Evolutionary conservation across 2,113 vertebrate species (phyloP), one percentile per base, ranked within the genome.

Genomic region (Epinephelus moara): DNA sequence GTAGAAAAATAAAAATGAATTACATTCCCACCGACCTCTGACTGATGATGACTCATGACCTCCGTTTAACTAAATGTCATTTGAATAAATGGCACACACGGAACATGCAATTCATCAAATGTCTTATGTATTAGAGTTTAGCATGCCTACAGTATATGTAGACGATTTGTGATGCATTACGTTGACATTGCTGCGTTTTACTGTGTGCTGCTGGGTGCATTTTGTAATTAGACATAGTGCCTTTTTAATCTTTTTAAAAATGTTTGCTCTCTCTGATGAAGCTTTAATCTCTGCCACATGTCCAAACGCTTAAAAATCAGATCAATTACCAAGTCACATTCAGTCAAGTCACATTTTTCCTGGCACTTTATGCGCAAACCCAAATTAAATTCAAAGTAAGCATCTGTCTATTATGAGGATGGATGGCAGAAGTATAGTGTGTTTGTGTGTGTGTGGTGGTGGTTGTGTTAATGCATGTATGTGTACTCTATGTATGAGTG

Each of bases 221-320:
- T 86, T 91, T 86, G 80, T 94, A 94, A 95, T 95, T 94, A 94
- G 74, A 93, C 78, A 94, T 93, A 94, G 92, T 94, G 93, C 92
- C 70, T 90, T 91, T 94, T 93, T 93, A 94, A 94, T 95, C 91
- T 90, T 88, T 90, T 49, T 7, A 75, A 85, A 92, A 91, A 88
- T 84, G 60, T 87, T 88, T 84, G 87, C 70, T 86, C 84, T 84
- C 70, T 89, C 25, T 74, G 83, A 84, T 88, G 75, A 85, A 81
- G 78, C 91, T 84, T 93, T 93, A 95, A 94, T 95, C 93, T 94
- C 84, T 8, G 74, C 92, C 94, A 94, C 92, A 93, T 94, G 93
- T 91, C 86, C 86, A 86, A 82, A 93, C 71, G 88, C 71, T 92
- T 87, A 87, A 90, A 92, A 90, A 91, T 93, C 88, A 84, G 91